Evolutionary conservation across 1,140 invertebrate species (phyloP).

Genomic region (Trichoplusia ni): DNA sequence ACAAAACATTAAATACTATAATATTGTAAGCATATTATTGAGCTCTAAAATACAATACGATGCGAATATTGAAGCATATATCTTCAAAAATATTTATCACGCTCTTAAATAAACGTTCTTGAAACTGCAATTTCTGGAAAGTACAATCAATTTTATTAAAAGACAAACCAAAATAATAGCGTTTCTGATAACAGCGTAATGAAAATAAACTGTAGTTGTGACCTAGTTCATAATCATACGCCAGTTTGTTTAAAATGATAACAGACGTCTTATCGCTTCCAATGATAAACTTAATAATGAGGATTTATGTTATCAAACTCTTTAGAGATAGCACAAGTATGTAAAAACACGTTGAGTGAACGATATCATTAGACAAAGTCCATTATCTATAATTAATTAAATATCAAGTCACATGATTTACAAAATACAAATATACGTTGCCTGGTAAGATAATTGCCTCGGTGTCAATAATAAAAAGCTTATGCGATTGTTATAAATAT

Average conservation of each 20-base stretch:
- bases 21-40: too few relatives aligned
- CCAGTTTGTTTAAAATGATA: conserved; percentile 42
- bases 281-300: conserved; percentile 42
- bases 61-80: too few relatives aligned
- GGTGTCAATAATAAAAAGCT: neutral
- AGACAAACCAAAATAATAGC: conserved; percentile 22
- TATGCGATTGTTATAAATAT: neutral
- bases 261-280: conserved; percentile 20
- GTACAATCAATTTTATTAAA: conserved; percentile 7
- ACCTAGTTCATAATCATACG: conserved; percentile 46
- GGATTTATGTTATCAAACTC: conserved; percentile 42
- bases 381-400: conserved; percentile 24
- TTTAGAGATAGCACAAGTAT: conserved; percentile 29
- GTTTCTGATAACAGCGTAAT: neutral
- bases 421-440: neutral
- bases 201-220: conserved; percentile 33
- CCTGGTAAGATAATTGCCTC: neutral
- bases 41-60: too few relatives aligned
- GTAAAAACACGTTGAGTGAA: conserved; percentile 31
- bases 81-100: too few relatives aligned
- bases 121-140: too few relatives aligned
- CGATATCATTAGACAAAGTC: conserved; percentile 18
- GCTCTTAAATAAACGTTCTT: too few relatives aligned
- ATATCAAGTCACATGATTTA: conserved; percentile 29
- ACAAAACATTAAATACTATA: too few relatives aligned